A percentile compares a stretch with the other conserved stretches of the same genome.
These are phyloP conservation scores for Cryptus viduatorius DNA, from an alignment of 2,888 invertebrate species.

Conservation along the genomic window DNA sequence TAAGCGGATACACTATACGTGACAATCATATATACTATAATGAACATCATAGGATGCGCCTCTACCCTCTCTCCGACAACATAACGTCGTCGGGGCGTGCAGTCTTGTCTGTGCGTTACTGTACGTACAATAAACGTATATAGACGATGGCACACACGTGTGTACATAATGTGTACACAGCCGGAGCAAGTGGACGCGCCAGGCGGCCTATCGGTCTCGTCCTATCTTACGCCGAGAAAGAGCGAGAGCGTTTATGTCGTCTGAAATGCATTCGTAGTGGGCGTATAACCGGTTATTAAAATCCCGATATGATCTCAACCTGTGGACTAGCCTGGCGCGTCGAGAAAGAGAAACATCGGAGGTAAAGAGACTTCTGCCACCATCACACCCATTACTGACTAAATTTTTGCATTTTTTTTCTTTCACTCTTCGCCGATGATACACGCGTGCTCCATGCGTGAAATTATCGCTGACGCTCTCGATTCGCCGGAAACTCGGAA, in stretches of 20 bases:
- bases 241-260: conserved; percentile 75
- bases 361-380: conserved; percentile 33
- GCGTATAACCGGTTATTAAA: conserved; percentile 78
- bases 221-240: conserved; percentile 72
- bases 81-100: conserved; percentile 68
- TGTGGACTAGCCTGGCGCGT: conserved; percentile 67
- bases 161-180: conserved; percentile 65
- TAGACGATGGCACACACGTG: conserved; percentile 23
- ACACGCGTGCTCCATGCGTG: conserved; percentile 56
- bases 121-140: not conserved
- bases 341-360: conserved; percentile 61
- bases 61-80: conserved; percentile 23
- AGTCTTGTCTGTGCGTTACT: conserved; percentile 39
- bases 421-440: conserved; percentile 35
- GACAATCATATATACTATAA: conserved; percentile 37
- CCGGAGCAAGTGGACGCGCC: conserved; percentile 66
- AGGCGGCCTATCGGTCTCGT: conserved; percentile 73
- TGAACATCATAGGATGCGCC: conserved; percentile 52
- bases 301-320: conserved; percentile 71
- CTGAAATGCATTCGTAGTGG: conserved; percentile 76
- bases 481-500: conserved; percentile 47
- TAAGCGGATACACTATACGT: conserved; percentile 34
- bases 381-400: conserved; percentile 52
- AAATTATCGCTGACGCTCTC: conserved; percentile 49
- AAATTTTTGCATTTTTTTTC: conserved; percentile 50